Evolutionary conservation across 2,113 vertebrate species (phyloP), one percentile per base, ranked within the genome.

Genomic region (Menidia beryllina): DNA sequence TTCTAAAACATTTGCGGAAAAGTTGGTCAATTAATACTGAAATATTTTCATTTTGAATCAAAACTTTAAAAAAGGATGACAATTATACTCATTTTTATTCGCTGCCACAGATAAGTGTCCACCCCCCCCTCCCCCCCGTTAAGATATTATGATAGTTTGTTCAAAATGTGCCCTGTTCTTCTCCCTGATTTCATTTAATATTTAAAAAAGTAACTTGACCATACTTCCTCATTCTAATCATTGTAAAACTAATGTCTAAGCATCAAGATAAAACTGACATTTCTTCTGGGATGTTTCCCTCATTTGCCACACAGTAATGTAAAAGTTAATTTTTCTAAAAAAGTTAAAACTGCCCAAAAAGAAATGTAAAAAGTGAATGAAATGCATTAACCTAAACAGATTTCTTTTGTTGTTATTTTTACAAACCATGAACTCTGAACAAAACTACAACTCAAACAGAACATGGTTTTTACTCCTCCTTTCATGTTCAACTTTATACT

Each of bases 1-100:
- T n/a, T 38, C 63, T 72, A 80, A 87, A 79, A 81, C 85, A 50
- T 67, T 83, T 72, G 67, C 55, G 70, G 59, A 20, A 81, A 79
- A 79, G 79, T 77, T 77, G 70, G 83, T 84, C 83, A 86, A 87
- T 85, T 71, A 79, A 85, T 58, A 80, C 43, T 75, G 47, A 84
- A 84, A 82, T 76, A 61, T 76, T 88, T 81, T 75, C 43, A 84
- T 86, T 88, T 74, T 51, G 73, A 59, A 82, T 77, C 38, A 61
- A 72, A 62, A 30, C 76, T 58, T 56, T 59, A 56, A 82, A 78
- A 61, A 82, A 78, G 80, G 72, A 85, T 82, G 72, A 65, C 45
- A 43, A 72, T 73, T 50, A 54, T 11, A 6, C 41, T 45, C 19
- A 45, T 2, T 45, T 45, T 17, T 7, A 45, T 45, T 45, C n/a